These are phyloP conservation scores for Hylaeus volcanicus DNA, from an alignment of 1,140 invertebrate genomes.

Conservation along the genomic window DNA sequence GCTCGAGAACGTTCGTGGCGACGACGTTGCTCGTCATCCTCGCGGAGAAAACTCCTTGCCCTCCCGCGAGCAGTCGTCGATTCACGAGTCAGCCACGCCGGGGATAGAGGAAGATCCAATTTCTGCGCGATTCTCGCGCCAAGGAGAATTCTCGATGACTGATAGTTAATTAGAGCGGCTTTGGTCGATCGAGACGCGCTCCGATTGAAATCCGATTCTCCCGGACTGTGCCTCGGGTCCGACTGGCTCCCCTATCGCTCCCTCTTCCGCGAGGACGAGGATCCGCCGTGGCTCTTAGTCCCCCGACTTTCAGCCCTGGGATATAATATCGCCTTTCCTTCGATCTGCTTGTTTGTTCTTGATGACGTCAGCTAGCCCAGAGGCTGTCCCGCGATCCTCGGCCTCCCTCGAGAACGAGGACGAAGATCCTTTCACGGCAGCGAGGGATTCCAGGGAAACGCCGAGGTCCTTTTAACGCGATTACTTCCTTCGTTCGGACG, in stretches of 20 bases:
- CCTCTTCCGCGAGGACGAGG: neutral
- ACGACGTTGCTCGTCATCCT: neutral
- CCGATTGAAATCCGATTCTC: slow-evolving; percentile 45
- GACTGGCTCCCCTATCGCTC: slow-evolving; percentile 5
- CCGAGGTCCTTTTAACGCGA: slow-evolving; percentile 42
- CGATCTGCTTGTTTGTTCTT: slow-evolving; percentile 55
- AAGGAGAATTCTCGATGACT: neutral
- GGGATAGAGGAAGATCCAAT: neutral
- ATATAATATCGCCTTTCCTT: slow-evolving; percentile 44
- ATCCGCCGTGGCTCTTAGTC: neutral
- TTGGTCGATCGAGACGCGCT: slow-evolving; percentile 13
- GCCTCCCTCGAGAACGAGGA: too few species aligned
- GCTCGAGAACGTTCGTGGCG: slow-evolving; percentile 3
- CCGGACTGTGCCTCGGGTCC: neutral
- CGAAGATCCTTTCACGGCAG: neutral
- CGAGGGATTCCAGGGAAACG: slow-evolving; percentile 7
- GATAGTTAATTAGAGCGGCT: slow-evolving; percentile 42
- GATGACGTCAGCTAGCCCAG: slow-evolving; percentile 61
- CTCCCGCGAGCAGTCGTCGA: too few species aligned
- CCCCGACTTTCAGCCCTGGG: slow-evolving; percentile 26
- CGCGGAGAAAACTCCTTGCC: too few species aligned
- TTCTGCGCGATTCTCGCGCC: too few species aligned
- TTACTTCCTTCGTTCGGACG: slow-evolving; percentile 21
- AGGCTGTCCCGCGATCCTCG: slow-evolving; percentile 29
- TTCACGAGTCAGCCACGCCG: slow-evolving; percentile 28